Conservation (phyloP, 2,888 invertebrate genomes). For the Dioctria linearis region DNA sequence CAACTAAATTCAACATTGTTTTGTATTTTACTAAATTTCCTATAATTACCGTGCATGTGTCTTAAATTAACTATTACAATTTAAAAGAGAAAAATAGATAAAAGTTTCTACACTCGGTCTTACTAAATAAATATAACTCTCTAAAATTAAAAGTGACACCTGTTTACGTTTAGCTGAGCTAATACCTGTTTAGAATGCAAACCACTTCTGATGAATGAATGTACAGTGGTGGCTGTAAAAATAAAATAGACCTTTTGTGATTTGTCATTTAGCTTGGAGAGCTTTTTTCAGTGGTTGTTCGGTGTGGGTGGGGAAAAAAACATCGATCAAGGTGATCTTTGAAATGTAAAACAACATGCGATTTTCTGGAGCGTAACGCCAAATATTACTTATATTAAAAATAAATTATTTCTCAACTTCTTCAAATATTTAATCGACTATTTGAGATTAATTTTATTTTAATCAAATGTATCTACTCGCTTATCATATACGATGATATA, state of each 20-base stretch:
- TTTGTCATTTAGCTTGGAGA: neutral
- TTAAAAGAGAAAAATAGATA: neutral
- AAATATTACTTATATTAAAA: too few species aligned
- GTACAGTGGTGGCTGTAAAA: constrained; percentile 1
- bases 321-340: neutral
- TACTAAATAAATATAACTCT: neutral
- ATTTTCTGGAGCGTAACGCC: too few species aligned
- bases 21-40: constrained; percentile 64
- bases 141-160: constrained; percentile 17
- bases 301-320: neutral
- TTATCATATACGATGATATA: too few species aligned
- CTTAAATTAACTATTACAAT: neutral
- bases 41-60: neutral
- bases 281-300: neutral
- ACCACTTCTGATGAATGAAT: neutral
- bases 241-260: neutral
- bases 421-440: too few species aligned
- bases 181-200: neutral
- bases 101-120: neutral
- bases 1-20: constrained; percentile 1
- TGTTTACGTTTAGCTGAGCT: neutral
- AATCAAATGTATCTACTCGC: too few species aligned
- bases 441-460: too few species aligned
- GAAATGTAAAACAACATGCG: too few species aligned
- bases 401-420: too few species aligned